phyloP scores from a whole-genome alignment of 2,113 vertebrate genomes.

The Dromiciops gliroides region DNA sequence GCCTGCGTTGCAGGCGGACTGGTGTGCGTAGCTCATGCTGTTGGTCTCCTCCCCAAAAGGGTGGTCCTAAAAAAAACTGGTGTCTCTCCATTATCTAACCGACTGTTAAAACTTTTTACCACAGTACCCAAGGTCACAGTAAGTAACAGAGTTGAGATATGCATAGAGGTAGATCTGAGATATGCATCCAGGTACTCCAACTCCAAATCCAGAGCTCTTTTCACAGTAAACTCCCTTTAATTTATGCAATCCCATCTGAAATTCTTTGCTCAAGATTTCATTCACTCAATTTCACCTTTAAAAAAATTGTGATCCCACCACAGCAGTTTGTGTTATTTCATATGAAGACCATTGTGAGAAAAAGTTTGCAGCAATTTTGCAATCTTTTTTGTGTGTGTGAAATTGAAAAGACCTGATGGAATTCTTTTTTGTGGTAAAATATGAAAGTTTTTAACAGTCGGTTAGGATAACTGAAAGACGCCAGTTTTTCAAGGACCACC shows the following conservation, averaged over 20 bases:
- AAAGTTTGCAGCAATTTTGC: neutral
- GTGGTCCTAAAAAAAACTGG: no score
- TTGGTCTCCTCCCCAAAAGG: no score
- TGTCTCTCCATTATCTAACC: no score
- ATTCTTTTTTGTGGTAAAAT: no score
- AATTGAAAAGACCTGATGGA: neutral
- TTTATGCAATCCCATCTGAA: neutral
- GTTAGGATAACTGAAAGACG: no score
- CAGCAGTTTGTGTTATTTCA: constrained; percentile 3
- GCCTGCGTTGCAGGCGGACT: no score
- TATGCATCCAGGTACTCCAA: neutral
- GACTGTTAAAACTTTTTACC: no score
- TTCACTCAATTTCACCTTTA: neutral
- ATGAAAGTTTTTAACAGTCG: no score
- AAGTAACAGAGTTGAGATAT: neutral
- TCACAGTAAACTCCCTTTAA: neutral
- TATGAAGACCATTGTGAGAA: neutral
- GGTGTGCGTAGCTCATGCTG: no score
- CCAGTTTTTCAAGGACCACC: no score
- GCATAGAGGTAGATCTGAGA: neutral
- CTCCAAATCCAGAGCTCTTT: neutral
- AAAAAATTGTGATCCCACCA: neutral
- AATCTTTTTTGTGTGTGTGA: constrained; percentile 2
- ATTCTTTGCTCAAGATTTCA: neutral
- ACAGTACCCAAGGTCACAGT: neutral